A percentile compares a stretch with the other conserved stretches of the same genome.
These are phyloP conservation scores for Morpho helenor DNA, from an alignment of 2,888 invertebrate genomes.

Conservation along the genomic window DNA sequence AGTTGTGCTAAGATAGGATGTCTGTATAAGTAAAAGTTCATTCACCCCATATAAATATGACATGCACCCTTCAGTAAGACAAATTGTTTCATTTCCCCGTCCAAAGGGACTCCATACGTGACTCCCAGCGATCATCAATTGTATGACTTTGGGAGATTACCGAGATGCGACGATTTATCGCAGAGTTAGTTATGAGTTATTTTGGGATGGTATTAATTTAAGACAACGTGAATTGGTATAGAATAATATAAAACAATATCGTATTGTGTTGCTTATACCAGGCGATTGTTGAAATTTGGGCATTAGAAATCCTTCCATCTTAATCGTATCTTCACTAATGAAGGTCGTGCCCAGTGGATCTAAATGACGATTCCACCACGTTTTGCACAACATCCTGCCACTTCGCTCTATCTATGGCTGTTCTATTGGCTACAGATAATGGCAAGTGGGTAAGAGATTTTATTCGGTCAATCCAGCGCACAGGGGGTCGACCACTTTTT, in stretches of 20 bases:
- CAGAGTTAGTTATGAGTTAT: slow-evolving; percentile 44
- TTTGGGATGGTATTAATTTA: slow-evolving; percentile 15
- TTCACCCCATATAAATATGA: slow-evolving; percentile 71
- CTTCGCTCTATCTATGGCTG: too few species aligned
- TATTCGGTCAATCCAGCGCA: too few species aligned
- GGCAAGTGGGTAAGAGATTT: too few species aligned
- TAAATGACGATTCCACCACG: too few species aligned
- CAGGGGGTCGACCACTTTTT: too few species aligned
- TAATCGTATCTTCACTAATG: too few species aligned
- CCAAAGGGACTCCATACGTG: slow-evolving; percentile 68
- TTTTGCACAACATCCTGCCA: too few species aligned
- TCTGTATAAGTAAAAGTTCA: slow-evolving; percentile 41
- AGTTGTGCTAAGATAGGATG: neutral
- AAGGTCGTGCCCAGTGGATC: too few species aligned
- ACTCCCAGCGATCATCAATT: slow-evolving; percentile 60
- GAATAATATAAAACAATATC: neutral
- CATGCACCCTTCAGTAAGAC: slow-evolving; percentile 75
- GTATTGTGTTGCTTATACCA: neutral
- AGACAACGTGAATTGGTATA: neutral
- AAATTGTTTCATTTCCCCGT: slow-evolving; percentile 78
- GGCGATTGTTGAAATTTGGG: too few species aligned
- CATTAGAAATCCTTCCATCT: too few species aligned
- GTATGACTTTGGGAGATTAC: slow-evolving; percentile 38
- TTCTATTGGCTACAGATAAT: too few species aligned
- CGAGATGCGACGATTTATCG: slow-evolving; percentile 54